phyloP scores from a whole-genome alignment of 2,797 vertebrate species.

The Orientallactaga sibirica region DNA sequence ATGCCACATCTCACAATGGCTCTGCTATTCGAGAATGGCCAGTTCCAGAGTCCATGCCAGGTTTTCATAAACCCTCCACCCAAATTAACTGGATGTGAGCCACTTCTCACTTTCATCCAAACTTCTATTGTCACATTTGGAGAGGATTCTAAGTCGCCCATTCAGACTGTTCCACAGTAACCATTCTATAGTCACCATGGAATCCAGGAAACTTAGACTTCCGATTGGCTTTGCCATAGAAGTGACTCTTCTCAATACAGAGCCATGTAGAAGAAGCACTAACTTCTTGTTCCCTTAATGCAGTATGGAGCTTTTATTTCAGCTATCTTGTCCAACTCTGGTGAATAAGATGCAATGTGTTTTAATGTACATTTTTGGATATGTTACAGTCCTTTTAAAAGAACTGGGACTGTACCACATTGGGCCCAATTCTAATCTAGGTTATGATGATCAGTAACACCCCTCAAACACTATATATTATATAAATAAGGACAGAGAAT shows the following conservation, averaged over 20 bases:
- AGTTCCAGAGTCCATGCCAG: background rate
- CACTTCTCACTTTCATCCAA: background rate
- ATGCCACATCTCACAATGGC: background rate
- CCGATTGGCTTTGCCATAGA: background rate
- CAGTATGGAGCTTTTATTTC: background rate
- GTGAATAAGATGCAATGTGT: background rate
- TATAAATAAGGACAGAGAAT: background rate
- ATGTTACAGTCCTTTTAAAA: slow-evolving; percentile 2
- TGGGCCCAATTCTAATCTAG: background rate
- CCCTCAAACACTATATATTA: background rate
- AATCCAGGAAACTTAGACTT: background rate
- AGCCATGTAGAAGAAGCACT: background rate
- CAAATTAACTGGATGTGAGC: background rate
- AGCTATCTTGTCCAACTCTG: background rate
- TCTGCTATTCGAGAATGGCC: background rate
- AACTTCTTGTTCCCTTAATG: background rate
- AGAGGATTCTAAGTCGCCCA: background rate
- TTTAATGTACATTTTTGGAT: background rate
- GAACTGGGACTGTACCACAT: background rate
- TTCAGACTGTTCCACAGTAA: background rate
- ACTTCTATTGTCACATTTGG: background rate
- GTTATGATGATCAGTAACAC: background rate
- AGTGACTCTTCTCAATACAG: background rate
- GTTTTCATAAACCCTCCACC: background rate
- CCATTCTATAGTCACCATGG: background rate